A percentile compares a stretch with the other conserved stretches of the same genome.
Conservation (phyloP, 2,797 vertebrate genomes). For the Diplodus puntazzo region DNA sequence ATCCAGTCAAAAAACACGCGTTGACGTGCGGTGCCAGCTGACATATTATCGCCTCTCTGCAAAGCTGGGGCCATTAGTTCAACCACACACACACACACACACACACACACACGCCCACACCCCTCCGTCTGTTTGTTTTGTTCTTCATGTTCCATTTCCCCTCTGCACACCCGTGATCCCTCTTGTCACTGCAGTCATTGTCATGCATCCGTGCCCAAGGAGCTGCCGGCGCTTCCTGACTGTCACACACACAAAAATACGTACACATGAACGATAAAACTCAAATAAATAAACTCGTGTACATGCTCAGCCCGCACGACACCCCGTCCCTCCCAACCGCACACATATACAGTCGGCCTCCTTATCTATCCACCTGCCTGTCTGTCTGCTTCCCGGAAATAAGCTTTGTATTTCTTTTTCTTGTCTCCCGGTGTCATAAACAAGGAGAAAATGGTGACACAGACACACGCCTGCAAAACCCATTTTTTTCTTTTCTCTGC, state of each 20-base stretch:
- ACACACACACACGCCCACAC: not conserved
- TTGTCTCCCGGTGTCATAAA: constrained; percentile 23
- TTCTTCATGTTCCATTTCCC: constrained; percentile 83
- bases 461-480: constrained; percentile 10
- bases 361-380: constrained; percentile 62
- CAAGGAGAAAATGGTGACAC: not conserved
- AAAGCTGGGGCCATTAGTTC: constrained; percentile 51
- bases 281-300: constrained; percentile 57
- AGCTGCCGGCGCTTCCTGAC: constrained; percentile 58
- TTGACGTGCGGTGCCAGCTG: constrained; percentile 60
- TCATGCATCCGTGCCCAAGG: constrained; percentile 69
- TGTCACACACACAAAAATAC: constrained; percentile 23
- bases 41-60: constrained; percentile 68
- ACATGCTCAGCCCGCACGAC: constrained; percentile 36
- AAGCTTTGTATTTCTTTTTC: constrained; percentile 41
- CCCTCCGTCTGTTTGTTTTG: constrained; percentile 73
- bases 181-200: constrained; percentile 71
- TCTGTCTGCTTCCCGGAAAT: constrained; percentile 43
- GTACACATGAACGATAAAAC: constrained; percentile 37
- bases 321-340: constrained; percentile 19
- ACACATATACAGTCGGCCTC: constrained; percentile 25
- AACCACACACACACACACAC: not conserved
- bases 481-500: not conserved
- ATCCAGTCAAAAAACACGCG: constrained; percentile 47
- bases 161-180: constrained; percentile 64